Percentiles rank a stretch among this genome's conserved stretches.
phyloP scores from a whole-genome alignment of 1,140 invertebrate genomes.

The Sycophila sp. region DNA sequence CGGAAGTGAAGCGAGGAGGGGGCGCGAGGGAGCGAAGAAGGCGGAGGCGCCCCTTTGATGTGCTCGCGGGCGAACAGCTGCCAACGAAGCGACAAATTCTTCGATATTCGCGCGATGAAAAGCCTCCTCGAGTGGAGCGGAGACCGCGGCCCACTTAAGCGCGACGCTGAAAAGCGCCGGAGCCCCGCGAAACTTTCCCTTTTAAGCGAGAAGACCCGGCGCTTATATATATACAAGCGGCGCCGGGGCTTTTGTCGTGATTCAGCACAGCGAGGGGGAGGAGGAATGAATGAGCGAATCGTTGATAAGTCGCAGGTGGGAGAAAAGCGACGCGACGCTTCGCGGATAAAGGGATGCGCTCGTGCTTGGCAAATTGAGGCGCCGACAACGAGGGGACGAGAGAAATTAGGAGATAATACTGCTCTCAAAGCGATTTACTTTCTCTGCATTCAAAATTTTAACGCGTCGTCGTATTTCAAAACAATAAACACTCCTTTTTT shows the following conservation, averaged over 20 bases:
- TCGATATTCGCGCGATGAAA: constrained; percentile 66
- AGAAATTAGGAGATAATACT: not conserved
- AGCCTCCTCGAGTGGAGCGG: constrained; percentile 45
- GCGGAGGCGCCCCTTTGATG: constrained; percentile 58
- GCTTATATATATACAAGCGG: constrained; percentile 18
- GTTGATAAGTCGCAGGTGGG: not conserved
- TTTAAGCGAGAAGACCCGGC: not conserved
- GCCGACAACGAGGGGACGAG: constrained; percentile 6
- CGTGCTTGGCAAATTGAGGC: constrained; percentile 15
- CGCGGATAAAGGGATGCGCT: not conserved
- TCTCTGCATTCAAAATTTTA: too few relatives aligned
- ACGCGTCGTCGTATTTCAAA: too few relatives aligned
- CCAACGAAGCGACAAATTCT: constrained; percentile 66
- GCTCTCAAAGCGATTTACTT: too few relatives aligned
- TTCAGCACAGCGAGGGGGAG: not conserved
- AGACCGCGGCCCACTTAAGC: constrained; percentile 6
- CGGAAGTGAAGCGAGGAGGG: not conserved
- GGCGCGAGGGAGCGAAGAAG: not conserved
- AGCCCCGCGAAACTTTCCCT: constrained; percentile 46
- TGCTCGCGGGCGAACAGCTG: constrained; percentile 55
- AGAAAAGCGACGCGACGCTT: constrained; percentile 1
- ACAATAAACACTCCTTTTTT: too few relatives aligned
- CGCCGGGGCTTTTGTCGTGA: not conserved
- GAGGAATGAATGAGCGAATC: constrained; percentile 27
- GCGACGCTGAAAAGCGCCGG: constrained; percentile 45